phyloP scores from a whole-genome alignment of 2,113 vertebrate species.

The Martes martes region DNA sequence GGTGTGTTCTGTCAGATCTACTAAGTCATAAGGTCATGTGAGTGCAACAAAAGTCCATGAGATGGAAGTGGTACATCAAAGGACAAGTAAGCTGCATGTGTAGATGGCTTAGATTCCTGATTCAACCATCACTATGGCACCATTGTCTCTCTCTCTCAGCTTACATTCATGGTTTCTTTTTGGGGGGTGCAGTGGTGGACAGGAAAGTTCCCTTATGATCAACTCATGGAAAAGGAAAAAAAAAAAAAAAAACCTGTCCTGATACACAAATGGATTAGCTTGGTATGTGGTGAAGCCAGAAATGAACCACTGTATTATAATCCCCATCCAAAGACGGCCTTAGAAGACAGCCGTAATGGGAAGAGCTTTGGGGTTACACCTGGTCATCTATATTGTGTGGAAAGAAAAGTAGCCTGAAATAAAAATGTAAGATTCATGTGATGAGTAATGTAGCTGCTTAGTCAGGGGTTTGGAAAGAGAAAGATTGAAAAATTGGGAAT shows the following conservation, averaged over 20 bases:
- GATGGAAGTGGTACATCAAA: neutral
- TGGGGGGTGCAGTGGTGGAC: rapidly evolving
- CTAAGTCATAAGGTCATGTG: neutral
- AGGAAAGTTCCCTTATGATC: neutral
- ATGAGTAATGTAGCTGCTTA: neutral
- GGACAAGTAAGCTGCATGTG: neutral
- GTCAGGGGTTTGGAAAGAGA: neutral
- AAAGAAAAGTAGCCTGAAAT: neutral
- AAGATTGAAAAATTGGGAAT: neutral
- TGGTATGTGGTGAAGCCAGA: neutral
- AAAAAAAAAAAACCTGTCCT: neutral
- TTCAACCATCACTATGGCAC: neutral
- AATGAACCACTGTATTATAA: neutral
- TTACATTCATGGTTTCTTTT: neutral
- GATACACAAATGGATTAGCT: neutral
- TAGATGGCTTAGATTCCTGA: neutral
- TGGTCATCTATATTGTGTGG: neutral
- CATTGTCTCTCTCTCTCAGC: neutral
- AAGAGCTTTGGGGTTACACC: neutral
- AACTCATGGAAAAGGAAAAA: neutral
- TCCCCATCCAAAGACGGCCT: neutral
- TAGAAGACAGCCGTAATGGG: neutral
- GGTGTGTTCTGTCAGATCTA: neutral
- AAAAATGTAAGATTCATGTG: neutral
- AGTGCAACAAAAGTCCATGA: neutral